Evolutionary conservation across 2,797 vertebrate genomes (phyloP).

Genomic region (Valencia hispanica): DNA sequence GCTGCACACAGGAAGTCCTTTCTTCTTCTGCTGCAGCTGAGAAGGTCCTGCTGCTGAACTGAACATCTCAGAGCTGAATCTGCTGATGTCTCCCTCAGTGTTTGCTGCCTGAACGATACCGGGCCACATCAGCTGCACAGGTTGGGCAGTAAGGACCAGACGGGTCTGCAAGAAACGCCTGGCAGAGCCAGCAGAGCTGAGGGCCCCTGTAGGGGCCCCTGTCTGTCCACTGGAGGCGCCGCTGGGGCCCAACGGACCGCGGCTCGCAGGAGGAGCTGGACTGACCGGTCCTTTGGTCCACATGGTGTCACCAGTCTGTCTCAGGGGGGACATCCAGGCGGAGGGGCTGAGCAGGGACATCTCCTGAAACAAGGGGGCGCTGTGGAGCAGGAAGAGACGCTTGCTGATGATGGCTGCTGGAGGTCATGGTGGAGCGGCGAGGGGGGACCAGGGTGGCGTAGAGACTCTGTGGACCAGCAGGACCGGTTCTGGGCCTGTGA

Average conservation of each 20-base stretch:
- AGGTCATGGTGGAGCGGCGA: slow-evolving; percentile 20
- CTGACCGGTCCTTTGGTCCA: slow-evolving; percentile 47
- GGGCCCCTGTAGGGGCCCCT: slow-evolving; percentile 18
- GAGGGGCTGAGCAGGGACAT: slow-evolving; percentile 69
- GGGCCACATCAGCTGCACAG: slow-evolving; percentile 66
- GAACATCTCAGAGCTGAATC: background rate
- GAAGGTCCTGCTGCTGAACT: background rate
- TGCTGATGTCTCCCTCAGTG: background rate
- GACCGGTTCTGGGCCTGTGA: slow-evolving; percentile 37
- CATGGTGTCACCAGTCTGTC: slow-evolving; percentile 83
- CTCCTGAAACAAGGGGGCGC: slow-evolving; percentile 36
- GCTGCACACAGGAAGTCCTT: no score
- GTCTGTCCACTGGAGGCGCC: slow-evolving; percentile 13
- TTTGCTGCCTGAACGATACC: slow-evolving; percentile 49
- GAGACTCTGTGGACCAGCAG: slow-evolving; percentile 38
- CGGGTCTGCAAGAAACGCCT: slow-evolving; percentile 62
- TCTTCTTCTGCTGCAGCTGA: background rate
- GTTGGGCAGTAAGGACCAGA: slow-evolving; percentile 58
- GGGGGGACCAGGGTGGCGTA: slow-evolving; percentile 68
- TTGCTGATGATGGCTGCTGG: slow-evolving; percentile 35
- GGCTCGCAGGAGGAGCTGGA: slow-evolving; percentile 8
- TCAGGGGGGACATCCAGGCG: slow-evolving; percentile 92
- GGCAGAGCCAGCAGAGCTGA: slow-evolving; percentile 74
- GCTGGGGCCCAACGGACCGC: slow-evolving; percentile 8
- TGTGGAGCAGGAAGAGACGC: background rate